Base-by-base conservation (phyloP, 2,113 vertebrate genomes). In the Cheilinus undulatus region DNA sequence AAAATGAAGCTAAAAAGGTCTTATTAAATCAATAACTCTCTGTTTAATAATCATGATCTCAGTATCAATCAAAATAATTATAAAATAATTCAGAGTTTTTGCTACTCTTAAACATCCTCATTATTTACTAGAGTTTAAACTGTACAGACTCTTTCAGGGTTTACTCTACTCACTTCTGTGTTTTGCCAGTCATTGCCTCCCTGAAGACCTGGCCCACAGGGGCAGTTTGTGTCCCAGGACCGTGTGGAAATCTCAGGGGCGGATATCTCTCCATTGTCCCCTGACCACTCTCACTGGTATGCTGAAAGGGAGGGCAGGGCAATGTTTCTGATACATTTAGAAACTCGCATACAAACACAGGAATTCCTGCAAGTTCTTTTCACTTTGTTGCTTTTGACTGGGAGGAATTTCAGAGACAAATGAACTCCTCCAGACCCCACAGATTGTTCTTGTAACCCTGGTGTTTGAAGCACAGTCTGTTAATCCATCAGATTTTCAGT, bases 301-400 rank as follows among this genome's bases (percentile, higher is more conserved):
- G 78, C 76, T 78, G 83, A 75, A 49, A 76, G 62, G 49, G 68
- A 74, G 86, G 84, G 80, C 81, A 83, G 86, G 86, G 84, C 74
- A 56, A 45, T 51, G 88, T 42, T 70, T 69, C 72, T 24, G 82
- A 65, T 91, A 90, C 87, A 86, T 90, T 90, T 91, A 88, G 82
- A 83, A 73, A 70, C 75, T 63, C 23, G 3, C 50, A 73, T 81
- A 93, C 92, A 94, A 93, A 94, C 73, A 30, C 91, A 92, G 91
- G 92, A 94, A 92, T 92, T 93, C 92, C 93, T 93, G 90, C 45
- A 12, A 82, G 64, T 75, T 78, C 76, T 78, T 82, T 83, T 79
- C 64, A 78, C 68, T 86, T 75, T 73, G 80, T 73, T 75, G 82
- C 62, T 38, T 58, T 42, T 19, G 45, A 72, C 53, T 40, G 20